These are phyloP conservation scores for Acanthopleura granulata DNA, from an alignment of 2,888 invertebrate genomes.

Conservation along the genomic window DNA sequence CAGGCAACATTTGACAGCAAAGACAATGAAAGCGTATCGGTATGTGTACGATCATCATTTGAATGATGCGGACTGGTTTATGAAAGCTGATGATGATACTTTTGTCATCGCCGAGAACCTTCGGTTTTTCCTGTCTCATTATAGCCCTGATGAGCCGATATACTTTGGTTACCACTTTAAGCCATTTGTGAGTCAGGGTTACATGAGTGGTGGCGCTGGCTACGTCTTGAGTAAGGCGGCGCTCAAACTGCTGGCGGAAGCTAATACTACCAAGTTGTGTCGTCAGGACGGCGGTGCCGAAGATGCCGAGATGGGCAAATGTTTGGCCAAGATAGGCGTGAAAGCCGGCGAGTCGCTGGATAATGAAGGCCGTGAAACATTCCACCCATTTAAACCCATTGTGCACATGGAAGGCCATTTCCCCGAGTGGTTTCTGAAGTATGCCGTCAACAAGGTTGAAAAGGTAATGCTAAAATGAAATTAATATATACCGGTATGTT, in stretches of 20 bases:
- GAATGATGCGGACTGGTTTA: constrained; percentile 92
- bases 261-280: constrained; percentile 76
- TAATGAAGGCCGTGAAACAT: constrained; percentile 17
- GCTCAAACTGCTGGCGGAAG: constrained; percentile 77
- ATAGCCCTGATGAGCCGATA: constrained; percentile 81
- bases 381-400: constrained; percentile 22
- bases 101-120: constrained; percentile 95
- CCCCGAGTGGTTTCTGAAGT: constrained; percentile 19
- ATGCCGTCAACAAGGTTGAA: constrained; percentile 14
- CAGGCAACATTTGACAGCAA: constrained; percentile 91
- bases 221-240: constrained; percentile 91
- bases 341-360: constrained; percentile 20
- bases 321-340: constrained; percentile 76
- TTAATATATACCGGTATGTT: too few relatives aligned
- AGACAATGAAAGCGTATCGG: constrained; percentile 92
- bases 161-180: constrained; percentile 76
- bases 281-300: constrained; percentile 80
- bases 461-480: constrained; percentile 19
- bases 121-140: constrained; percentile 85
- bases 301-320: constrained; percentile 92
- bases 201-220: constrained; percentile 75
- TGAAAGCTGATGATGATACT: constrained; percentile 98
- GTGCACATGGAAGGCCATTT: constrained; percentile 17
- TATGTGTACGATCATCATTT: constrained; percentile 85
- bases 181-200: constrained; percentile 52